Evolutionary conservation across 2,888 invertebrate genomes (phyloP).

Genomic region (Boloria selene): DNA sequence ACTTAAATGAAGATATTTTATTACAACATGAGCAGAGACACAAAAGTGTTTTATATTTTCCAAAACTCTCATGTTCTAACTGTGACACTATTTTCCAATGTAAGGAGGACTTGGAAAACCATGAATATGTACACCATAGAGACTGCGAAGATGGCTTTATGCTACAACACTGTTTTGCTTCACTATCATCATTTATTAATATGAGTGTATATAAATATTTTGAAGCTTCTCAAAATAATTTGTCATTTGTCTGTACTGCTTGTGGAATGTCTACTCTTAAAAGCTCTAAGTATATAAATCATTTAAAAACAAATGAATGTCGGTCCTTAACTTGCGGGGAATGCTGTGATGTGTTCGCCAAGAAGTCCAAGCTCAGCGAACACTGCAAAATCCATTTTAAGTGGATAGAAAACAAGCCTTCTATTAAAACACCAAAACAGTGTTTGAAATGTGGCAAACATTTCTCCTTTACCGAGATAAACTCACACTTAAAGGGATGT

Average conservation of each 20-base stretch:
- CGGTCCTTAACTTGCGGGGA: conserved; percentile 47
- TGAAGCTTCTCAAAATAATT: conserved; percentile 39
- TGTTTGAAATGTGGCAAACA: conserved; percentile 52
- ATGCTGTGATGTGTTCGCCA: conserved; percentile 52
- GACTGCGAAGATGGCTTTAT: conserved; percentile 51
- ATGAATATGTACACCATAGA: conserved; percentile 47
- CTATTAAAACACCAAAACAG: conserved; percentile 4
- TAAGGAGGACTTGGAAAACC: conserved; percentile 47
- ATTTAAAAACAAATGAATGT: conserved; percentile 51
- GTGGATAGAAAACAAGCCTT: conserved; percentile 12
- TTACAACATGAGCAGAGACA: conserved; percentile 57
- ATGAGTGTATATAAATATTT: conserved; percentile 52
- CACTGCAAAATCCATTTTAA: conserved; percentile 46
- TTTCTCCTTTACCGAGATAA: conserved; percentile 34
- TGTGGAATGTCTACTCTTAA: conserved; percentile 47
- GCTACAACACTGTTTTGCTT: conserved; percentile 47
- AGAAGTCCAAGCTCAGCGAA: conserved; percentile 40
- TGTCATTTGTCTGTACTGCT: conserved; percentile 45
- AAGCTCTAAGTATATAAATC: conserved; percentile 49
- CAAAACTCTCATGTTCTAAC: conserved; percentile 54
- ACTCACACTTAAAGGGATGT: conserved; percentile 50
- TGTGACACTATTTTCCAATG: conserved; percentile 50
- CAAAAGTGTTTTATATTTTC: conserved; percentile 25
- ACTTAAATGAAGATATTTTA: conserved; percentile 40
- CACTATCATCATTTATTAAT: conserved; percentile 56